Evolutionary conservation across 1,140 invertebrate species (phyloP), one percentile per base, ranked within the genome.

Genomic region (Chironomus tepperi): DNA sequence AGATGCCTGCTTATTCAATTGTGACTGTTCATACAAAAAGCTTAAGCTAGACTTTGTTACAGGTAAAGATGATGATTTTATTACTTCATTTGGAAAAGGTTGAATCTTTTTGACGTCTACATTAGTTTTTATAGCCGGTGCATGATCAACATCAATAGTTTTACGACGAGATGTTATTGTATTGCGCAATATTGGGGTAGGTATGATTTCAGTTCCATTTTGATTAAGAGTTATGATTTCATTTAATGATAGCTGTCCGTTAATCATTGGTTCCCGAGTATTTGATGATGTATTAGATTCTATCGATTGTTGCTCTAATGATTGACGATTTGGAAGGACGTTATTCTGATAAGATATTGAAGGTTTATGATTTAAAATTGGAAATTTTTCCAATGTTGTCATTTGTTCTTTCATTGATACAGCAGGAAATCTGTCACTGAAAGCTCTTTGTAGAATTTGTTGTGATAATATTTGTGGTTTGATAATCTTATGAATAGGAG

Each of bases 121-220:
- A n/a, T 8, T 3, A 57, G 12, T 12, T n/a, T 57, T 57, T 1
- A 47, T 47, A 3, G 15, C 3, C 15, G 12, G 47, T 15, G 12
- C 12, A 15, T 12, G 47, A 57, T 57, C 47, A 57, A 34, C 5
- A 34, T 57, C 65, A 70, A 70, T 18, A 1, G 65, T 70, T 9
- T 70, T 18, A 10, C 65, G n/a, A 70, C 65, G 65, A 5, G 47
- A 57, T 57, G 12, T 57, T 57, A 57, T 57, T 1, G 47, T 57
- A 57, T 70, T 70, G 0, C 16, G n/a, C 1, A 70, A 7, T 5
- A 70, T 70, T 19, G 65, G 18, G 19, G 65, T 70, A 6, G 65
- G 65, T 8, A 70, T 70, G 0, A 70, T 19, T 8, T 70, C 65
- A 70, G 65, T 70, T n/a, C 65, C 65, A 70, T 70, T 70, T 10